A percentile compares a stretch with the other conserved stretches of the same genome.
These are phyloP conservation scores for Macrotus californicus DNA, from an alignment of 2,113 vertebrate species.

Conservation along the genomic window DNA sequence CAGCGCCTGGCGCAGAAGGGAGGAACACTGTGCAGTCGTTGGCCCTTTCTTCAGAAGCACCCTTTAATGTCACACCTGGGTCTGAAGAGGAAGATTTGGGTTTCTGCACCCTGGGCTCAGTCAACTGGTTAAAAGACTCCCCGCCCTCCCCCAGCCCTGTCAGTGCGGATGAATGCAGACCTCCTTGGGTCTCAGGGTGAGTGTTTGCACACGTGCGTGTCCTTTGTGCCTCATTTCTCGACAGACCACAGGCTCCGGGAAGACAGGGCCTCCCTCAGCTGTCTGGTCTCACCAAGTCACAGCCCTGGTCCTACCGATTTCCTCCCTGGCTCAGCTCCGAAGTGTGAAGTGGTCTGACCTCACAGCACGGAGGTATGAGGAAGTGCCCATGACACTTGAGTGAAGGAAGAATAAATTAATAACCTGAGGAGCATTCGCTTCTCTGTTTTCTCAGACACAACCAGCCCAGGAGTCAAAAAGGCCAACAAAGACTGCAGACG, in stretches of 20 bases:
- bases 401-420: background rate
- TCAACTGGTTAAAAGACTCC: background rate
- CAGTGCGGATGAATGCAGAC: background rate
- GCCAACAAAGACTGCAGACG: background rate
- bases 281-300: background rate
- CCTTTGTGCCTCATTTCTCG: background rate
- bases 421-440: background rate
- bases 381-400: background rate
- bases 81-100: background rate
- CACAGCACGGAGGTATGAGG: background rate
- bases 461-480: background rate
- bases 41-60: background rate
- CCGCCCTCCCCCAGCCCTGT: too few species aligned
- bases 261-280: background rate
- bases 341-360: background rate
- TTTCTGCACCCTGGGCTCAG: background rate
- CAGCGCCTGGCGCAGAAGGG: background rate
- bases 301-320: background rate
- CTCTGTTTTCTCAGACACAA: background rate
- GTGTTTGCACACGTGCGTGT: rapidly evolving
- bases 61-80: background rate
- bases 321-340: background rate
- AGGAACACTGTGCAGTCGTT: rapidly evolving
- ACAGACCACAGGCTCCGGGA: background rate
- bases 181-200: too few species aligned